A percentile compares a stretch with the other conserved stretches of the same genome.
phyloP scores from a whole-genome alignment of 1,140 invertebrate species.

The Thaumatotibia leucotreta region DNA sequence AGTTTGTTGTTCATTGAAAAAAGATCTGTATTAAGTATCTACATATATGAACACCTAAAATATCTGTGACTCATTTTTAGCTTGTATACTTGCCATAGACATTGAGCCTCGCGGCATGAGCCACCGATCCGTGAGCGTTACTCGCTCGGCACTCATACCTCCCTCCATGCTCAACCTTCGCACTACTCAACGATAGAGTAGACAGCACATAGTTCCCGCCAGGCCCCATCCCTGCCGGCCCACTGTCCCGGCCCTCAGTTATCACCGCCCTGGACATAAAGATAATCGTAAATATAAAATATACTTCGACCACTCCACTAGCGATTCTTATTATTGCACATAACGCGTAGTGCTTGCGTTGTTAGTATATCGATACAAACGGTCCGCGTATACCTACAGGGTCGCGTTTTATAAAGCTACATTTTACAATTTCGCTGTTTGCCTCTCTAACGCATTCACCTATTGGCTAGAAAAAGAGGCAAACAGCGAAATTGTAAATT shows the following conservation, averaged over 20 bases:
- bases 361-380: constrained; percentile 8
- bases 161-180: constrained; percentile 87
- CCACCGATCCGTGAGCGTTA: constrained; percentile 84
- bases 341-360: constrained; percentile 13
- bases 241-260: constrained; percentile 56
- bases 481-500: too few species aligned
- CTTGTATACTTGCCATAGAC: constrained; percentile 86
- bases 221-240: constrained; percentile 45
- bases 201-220: constrained; percentile 57
- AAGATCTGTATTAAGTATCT: too few species aligned
- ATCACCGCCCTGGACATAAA: constrained; percentile 45
- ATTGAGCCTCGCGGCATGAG: constrained; percentile 86
- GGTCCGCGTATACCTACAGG: too few species aligned
- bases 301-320: constrained; percentile 6
- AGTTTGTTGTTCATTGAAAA: too few species aligned
- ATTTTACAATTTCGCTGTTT: too few species aligned
- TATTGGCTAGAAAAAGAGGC: too few species aligned
- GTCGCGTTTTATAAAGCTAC: too few species aligned
- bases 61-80: not conserved
- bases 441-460: too few species aligned
- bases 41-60: too few species aligned
- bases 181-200: constrained; percentile 70
- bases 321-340: not conserved
- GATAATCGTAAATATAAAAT: constrained; percentile 1
- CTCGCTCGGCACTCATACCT: constrained; percentile 88